These are phyloP conservation scores for Tachuris rubrigastra DNA, from an alignment of 2,113 vertebrate genomes.

Conservation along the genomic window DNA sequence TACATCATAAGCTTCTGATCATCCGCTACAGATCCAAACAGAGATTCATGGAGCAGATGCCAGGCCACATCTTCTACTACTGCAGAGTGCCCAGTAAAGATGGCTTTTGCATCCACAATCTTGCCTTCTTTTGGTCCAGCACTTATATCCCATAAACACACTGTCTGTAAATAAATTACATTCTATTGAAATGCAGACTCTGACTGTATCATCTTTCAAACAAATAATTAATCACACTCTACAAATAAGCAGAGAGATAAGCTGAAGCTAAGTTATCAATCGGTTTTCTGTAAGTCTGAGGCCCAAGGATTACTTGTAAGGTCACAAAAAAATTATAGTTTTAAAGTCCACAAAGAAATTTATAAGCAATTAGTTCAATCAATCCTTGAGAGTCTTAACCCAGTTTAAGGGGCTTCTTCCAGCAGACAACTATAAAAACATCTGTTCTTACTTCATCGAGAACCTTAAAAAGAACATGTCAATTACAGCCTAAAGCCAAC, in stretches of 20 bases:
- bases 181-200: neutral
- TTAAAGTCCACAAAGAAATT: neutral
- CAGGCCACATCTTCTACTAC: slow-evolving; percentile 95
- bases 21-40: slow-evolving; percentile 93
- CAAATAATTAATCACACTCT: neutral
- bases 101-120: slow-evolving; percentile 89
- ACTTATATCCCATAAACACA: slow-evolving; percentile 94
- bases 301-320: neutral
- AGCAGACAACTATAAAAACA: neutral
- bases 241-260: neutral
- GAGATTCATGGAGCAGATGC: slow-evolving; percentile 91
- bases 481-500: neutral
- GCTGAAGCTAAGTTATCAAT: neutral
- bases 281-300: neutral
- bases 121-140: slow-evolving; percentile 89
- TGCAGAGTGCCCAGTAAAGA: slow-evolving; percentile 93
- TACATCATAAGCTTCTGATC: slow-evolving; percentile 98
- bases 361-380: neutral
- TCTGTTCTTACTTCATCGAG: neutral
- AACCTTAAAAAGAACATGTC: neutral
- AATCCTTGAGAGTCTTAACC: neutral
- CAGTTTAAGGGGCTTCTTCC: neutral
- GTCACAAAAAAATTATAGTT: neutral
- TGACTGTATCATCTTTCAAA: neutral
- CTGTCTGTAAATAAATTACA: slow-evolving; percentile 77